A percentile compares a stretch with the other conserved stretches of the same genome.
phyloP scores from a whole-genome alignment of 2,888 invertebrate genomes.

The Mechanitis mazaeus region DNA sequence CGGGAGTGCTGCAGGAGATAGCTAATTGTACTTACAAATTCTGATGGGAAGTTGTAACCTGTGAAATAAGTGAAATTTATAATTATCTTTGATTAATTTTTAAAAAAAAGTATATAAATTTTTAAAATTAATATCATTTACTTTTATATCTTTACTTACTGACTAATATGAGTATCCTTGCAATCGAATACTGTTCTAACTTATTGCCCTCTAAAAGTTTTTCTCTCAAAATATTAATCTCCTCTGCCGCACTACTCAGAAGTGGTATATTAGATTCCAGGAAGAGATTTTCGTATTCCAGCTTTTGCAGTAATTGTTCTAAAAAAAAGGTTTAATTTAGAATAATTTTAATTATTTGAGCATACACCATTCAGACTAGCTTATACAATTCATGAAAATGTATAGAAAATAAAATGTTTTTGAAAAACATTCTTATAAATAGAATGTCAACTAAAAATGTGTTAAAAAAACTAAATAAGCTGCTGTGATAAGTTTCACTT shows the following conservation, averaged over 20 bases:
- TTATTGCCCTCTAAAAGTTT: slow-evolving; percentile 58
- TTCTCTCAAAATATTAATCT: slow-evolving; percentile 57
- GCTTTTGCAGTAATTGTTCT: slow-evolving; percentile 68
- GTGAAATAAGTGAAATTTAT: slow-evolving; percentile 24
- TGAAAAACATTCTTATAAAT: too few relatives aligned
- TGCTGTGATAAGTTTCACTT: too few relatives aligned
- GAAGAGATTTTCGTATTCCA: slow-evolving; percentile 63
- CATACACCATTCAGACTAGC: too few relatives aligned
- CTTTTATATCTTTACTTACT: slow-evolving; percentile 47
- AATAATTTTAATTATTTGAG: neutral
- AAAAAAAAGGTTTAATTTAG: slow-evolving; percentile 26
- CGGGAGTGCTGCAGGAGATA: slow-evolving; percentile 78
- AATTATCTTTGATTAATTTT: too few relatives aligned
- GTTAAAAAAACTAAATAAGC: too few relatives aligned
- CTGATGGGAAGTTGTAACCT: slow-evolving; percentile 78
- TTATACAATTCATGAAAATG: too few relatives aligned
- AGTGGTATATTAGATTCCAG: slow-evolving; percentile 60
- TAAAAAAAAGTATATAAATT: neutral
- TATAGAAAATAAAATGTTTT: too few relatives aligned
- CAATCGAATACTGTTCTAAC: slow-evolving; percentile 64
- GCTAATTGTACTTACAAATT: slow-evolving; percentile 78
- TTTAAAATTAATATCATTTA: neutral
- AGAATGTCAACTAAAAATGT: too few relatives aligned
- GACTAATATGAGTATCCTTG: slow-evolving; percentile 67
- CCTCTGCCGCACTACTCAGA: slow-evolving; percentile 60